Base-by-base conservation (phyloP, 2,888 invertebrate genomes). In the Scrobipalpa costella region DNA sequence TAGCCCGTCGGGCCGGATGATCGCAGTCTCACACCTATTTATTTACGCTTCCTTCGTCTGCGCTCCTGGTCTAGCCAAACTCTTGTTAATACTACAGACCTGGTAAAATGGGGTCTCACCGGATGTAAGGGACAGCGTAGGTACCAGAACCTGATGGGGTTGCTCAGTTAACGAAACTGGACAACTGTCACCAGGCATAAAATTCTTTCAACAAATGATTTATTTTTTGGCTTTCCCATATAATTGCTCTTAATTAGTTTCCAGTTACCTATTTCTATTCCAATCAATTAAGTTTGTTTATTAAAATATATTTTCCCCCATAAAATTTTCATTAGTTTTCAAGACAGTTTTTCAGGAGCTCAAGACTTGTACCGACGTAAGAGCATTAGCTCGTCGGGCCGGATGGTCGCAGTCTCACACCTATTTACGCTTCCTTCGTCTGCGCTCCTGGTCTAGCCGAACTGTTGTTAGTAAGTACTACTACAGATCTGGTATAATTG, bases 11-110 rank as follows among this genome's bases (percentile, higher is more conserved):
- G 79, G 84, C 90, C 87, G 90, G 90, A 90, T 88, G 87, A 85
- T 82, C 87, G 81, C 81, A 84, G 85, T 90, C 90, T 90, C 88
- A 90, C 90, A 90, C 89, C 88, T 89, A 90, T 89, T 90, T 89
- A 90, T 89, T 90, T 83, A 84, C 81, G 81, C 83, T 88, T 90
- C 90, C 90, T 89, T 82, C 72, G 72, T 69, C 88, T 90, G 85
- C 71, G 71, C 77, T 81, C 88, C 88, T 88, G 75, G 85, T 89
- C 84, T 68, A 68, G 62, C 69, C 67, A 62, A 59, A 44, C 59
- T 59, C 1, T 38, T 21, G 38, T 38, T 57, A 58, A 13, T 52
- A 21, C 27, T 52, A 52, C 19, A 13, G 19, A 21, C 55, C 34
- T 34, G 13, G 34, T 34, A 33, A n/a, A 9, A 7, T 33, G 34